A percentile compares a stretch with the other conserved stretches of the same genome.
These are phyloP conservation scores for Pangasius macronema DNA, from an alignment of 2,797 vertebrate genomes.

Conservation along the genomic window DNA sequence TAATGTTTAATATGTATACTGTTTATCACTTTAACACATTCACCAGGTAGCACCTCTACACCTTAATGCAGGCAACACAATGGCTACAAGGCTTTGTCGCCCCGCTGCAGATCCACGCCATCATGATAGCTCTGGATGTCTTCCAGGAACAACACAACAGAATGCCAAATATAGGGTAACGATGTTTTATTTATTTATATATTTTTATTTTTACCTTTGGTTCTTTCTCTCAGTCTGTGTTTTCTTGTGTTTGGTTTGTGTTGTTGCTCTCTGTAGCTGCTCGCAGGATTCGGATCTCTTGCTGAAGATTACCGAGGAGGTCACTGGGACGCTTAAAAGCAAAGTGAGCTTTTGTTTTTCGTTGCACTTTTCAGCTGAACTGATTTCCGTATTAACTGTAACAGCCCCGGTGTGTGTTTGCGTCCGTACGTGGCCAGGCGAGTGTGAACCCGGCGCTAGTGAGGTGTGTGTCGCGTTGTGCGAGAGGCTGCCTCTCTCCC, in stretches of 20 bases:
- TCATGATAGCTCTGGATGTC: conserved; percentile 88
- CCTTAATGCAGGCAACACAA: too few relatives aligned
- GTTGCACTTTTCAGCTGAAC: background rate
- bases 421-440: conserved; percentile 58
- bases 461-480: conserved; percentile 85
- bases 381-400: background rate
- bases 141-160: conserved; percentile 87
- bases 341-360: conserved; percentile 75
- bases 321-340: conserved; percentile 82
- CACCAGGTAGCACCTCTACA: too few relatives aligned
- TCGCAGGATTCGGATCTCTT: conserved; percentile 89
- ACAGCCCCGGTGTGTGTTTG: background rate
- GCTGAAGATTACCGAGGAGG: conserved; percentile 81
- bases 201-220: background rate
- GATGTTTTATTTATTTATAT: background rate
- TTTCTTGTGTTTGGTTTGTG: background rate
- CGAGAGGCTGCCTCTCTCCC: conserved; percentile 85
- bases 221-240: background rate
- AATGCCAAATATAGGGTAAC: conserved; percentile 87
- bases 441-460: conserved; percentile 81
- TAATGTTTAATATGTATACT: background rate
- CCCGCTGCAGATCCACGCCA: conserved; percentile 88
- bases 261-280: conserved; percentile 74
- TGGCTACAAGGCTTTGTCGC: too few relatives aligned
- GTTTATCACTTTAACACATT: too few relatives aligned